Evolutionary conservation across 2,113 vertebrate genomes (phyloP).

Genomic region (Montifringilla adamsi): DNA sequence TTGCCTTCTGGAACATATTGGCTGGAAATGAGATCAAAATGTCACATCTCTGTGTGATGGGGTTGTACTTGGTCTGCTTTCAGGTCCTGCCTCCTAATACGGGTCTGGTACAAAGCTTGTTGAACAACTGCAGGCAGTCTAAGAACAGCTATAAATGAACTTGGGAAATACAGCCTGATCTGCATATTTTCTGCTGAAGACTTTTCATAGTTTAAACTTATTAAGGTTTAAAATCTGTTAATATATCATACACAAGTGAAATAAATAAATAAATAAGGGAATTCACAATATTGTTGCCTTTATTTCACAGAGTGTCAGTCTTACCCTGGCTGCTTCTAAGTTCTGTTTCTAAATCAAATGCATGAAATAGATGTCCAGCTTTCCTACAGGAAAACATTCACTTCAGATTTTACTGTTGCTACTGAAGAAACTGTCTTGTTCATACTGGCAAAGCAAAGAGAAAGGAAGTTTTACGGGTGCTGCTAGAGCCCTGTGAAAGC

Average conservation of each 20-base stretch:
- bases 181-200: not conserved
- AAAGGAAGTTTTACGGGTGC: not conserved
- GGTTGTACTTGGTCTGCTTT: not conserved
- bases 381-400: not conserved
- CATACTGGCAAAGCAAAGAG: not conserved
- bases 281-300: not conserved
- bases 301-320: not conserved
- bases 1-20: not conserved
- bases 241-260: not conserved
- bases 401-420: not conserved
- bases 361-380: not conserved
- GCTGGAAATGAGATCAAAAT: constrained; percentile 30
- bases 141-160: not conserved
- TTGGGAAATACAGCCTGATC: not conserved
- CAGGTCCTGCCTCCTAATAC: not conserved
- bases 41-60: not conserved
- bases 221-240: not conserved
- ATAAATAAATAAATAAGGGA: not conserved
- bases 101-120: not conserved
- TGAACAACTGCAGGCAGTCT: not conserved
- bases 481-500: not conserved
- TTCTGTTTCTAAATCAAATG: not conserved
- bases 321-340: not conserved
- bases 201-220: not conserved
- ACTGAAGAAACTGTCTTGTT: not conserved